Conservation (phyloP, 1,140 invertebrate species). For the Cydia fagiglandana region DNA sequence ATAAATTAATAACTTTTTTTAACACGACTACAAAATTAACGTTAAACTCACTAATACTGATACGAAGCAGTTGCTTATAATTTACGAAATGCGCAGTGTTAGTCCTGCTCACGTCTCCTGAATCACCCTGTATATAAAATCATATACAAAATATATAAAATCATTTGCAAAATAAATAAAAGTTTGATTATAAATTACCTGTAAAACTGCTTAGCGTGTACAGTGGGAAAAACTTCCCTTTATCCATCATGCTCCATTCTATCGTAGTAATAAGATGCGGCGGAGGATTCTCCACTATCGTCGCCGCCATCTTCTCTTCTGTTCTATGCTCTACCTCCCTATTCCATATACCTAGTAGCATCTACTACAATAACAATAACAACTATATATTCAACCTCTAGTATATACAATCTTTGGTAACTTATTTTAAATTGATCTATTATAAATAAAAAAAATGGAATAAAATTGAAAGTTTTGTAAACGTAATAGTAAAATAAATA, state of each 20-base stretch:
- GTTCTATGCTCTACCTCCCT: constrained; percentile 27
- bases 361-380: neutral
- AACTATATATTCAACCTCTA: neutral
- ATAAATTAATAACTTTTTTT: too few species aligned
- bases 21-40: too few species aligned
- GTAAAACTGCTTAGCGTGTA: constrained; percentile 87
- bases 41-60: too few species aligned
- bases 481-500: constrained; percentile 28
- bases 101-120: too few species aligned
- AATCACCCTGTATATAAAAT: too few species aligned
- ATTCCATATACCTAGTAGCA: constrained; percentile 29
- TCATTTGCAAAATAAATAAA: too few species aligned
- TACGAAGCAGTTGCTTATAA: too few species aligned
- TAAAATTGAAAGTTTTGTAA: constrained; percentile 26
- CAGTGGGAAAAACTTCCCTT: constrained; percentile 94
- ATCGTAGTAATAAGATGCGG: constrained; percentile 90
- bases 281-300: constrained; percentile 79
- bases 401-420: constrained; percentile 37
- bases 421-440: constrained; percentile 43
- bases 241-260: constrained; percentile 99
- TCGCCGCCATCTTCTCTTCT: constrained; percentile 59
- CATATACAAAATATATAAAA: too few species aligned
- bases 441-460: constrained; percentile 27
- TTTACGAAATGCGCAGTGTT: too few species aligned
- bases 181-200: constrained; percentile 47